These are phyloP conservation scores for Platycercus adscitus DNA, from an alignment of 2,113 vertebrate genomes.

Conservation along the genomic window DNA sequence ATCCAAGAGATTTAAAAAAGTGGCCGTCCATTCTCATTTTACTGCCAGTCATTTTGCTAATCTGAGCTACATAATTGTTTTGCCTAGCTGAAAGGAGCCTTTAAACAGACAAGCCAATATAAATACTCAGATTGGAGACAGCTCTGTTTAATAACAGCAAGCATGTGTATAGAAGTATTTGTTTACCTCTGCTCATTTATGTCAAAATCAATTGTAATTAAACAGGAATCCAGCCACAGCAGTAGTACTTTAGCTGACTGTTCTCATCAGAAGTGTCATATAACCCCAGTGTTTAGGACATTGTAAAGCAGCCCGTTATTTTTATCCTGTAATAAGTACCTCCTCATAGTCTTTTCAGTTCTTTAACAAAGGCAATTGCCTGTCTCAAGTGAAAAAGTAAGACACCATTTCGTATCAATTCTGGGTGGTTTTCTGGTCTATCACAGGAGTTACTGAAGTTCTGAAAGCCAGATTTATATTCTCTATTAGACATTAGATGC, in stretches of 20 bases:
- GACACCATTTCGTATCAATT: not conserved
- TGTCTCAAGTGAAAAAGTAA: not conserved
- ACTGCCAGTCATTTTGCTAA: conserved; percentile 63
- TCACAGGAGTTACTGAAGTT: not conserved
- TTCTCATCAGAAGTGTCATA: conserved; percentile 60
- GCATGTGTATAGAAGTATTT: conserved; percentile 62
- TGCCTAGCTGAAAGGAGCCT: conserved; percentile 51
- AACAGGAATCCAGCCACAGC: conserved; percentile 51
- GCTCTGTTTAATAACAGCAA: conserved; percentile 62
- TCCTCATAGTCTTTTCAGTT: not conserved
- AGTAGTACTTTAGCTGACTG: conserved; percentile 52
- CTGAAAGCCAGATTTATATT: not conserved
- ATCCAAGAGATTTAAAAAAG: conserved; percentile 16
- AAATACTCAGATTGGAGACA: conserved; percentile 60
- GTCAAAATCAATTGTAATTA: conserved; percentile 76
- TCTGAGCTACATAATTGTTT: conserved; percentile 62
- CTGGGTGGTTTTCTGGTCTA: not conserved
- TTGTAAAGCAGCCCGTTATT: conserved; percentile 20
- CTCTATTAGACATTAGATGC: not conserved
- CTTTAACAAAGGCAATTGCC: not conserved
- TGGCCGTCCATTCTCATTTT: conserved; percentile 32
- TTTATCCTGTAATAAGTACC: conserved; percentile 27
- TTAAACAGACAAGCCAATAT: conserved; percentile 53
- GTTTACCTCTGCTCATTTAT: conserved; percentile 69
- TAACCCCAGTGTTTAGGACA: conserved; percentile 14